A percentile compares a stretch with the other conserved stretches of the same genome.
Evolutionary conservation across 2,113 vertebrate genomes (phyloP).

Genomic region (Sylvia atricapilla): DNA sequence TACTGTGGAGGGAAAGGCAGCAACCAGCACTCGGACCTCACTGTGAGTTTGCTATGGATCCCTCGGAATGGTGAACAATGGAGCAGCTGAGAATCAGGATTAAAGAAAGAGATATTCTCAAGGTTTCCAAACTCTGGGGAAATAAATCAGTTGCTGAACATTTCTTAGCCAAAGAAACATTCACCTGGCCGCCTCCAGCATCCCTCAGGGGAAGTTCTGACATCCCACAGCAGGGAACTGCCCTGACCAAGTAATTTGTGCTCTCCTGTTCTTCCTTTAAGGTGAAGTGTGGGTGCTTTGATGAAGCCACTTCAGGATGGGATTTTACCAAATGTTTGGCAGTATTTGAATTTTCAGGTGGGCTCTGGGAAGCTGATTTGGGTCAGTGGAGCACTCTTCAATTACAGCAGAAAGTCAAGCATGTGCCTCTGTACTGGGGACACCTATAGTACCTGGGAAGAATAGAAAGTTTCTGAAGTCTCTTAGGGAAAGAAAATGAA

Average conservation of each 20-base stretch:
- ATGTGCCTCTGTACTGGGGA: neutral
- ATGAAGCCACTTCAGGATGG: neutral
- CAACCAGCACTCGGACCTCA: neutral
- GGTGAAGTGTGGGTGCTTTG: neutral
- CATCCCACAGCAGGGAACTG: neutral
- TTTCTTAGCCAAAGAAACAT: neutral
- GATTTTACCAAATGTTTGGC: neutral
- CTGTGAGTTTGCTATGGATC: neutral
- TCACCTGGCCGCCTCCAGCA: neutral
- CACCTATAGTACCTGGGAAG: neutral
- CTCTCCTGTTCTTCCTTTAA: neutral
- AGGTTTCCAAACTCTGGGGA: neutral
- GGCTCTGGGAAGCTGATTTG: neutral
- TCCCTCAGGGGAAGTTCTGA: rapidly evolving
- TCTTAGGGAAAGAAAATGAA: neutral
- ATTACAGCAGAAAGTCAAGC: neutral
- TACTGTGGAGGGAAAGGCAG: neutral
- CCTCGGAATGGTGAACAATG: neutral
- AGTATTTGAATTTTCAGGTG: neutral
- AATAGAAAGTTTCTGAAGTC: neutral
- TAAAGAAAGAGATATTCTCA: neutral
- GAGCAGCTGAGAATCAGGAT: neutral
- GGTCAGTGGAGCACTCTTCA: neutral
- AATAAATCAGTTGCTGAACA: neutral
- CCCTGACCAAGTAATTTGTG: too few species aligned